Evolutionary conservation across 2,797 vertebrate species (phyloP), one percentile per base, ranked within the genome.

Genomic region (Sandelia bainsii): DNA sequence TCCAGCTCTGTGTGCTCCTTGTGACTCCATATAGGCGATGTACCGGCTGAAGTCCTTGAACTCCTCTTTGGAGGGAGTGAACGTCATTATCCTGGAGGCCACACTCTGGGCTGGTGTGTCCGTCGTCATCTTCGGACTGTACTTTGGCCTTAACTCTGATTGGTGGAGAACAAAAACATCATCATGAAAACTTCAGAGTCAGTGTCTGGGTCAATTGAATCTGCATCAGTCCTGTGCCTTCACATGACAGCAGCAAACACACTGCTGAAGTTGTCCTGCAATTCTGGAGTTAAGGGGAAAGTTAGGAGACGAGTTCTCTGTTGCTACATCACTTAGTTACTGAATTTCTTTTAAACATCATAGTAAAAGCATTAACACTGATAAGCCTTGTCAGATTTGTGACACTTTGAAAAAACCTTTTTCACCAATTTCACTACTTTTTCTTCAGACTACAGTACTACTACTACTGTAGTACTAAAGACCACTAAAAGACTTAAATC

Each of bases 1-100:
- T 8, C 98, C 98, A 66, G 97, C 96, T 66, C 94, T 94, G 85
- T 98, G 98, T 8, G 98, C 97, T 65, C 97, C 98, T 89, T 96
- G 96, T 25, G 97, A 96, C 90, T 99, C 98, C 89, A 99, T 97
- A 61, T 96, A 97, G 39, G 96, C 96, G 19, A 99, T 93, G 79
- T 98, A 99, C 0, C 96, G 94, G 75, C 90, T 95, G 88, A 99
- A 99, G 90, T 98, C 96, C 68, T 92, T 95, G 85, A 99, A 99
- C 82, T 99, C 96, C 63, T 97, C 97, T 90, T 94, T 94, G 20
- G 95, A 97, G 1, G 98, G 98, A 57, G 92, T 94, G 92, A 99
- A 99, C 0, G 96, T 98, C 97, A 98, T 97, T 82, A 98, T 95
- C 81, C 92, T 93, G 46, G 92, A 94, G 52, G 88, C 90, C 63